These are phyloP conservation scores for Chromoteleia sp. DNA, from an alignment of 2,888 invertebrate genomes.

Conservation along the genomic window DNA sequence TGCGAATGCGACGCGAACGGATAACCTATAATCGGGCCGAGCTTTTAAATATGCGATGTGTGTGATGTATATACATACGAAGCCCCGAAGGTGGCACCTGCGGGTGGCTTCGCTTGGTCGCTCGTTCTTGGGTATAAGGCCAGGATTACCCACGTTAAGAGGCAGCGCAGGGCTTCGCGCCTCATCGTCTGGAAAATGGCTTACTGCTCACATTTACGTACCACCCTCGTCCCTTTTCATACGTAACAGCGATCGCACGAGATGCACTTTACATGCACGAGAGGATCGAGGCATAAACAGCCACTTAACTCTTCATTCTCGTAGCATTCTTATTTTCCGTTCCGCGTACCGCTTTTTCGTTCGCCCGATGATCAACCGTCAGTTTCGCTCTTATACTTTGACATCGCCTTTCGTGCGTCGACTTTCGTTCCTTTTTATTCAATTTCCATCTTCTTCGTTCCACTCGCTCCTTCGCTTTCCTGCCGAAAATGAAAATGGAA, in stretches of 20 bases:
- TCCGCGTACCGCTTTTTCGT: slow-evolving; percentile 53
- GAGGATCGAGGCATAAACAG: slow-evolving; percentile 76
- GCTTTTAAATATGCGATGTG: slow-evolving; percentile 72
- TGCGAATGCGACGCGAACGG: slow-evolving; percentile 72
- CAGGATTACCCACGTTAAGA: slow-evolving; percentile 83
- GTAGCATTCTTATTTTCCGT: slow-evolving; percentile 61
- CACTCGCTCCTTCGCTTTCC: neutral
- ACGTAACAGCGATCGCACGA: slow-evolving; percentile 65
- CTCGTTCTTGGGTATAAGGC: slow-evolving; percentile 75
- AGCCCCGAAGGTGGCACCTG: slow-evolving; percentile 81
- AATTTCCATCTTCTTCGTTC: neutral
- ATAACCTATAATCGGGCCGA: slow-evolving; percentile 72
- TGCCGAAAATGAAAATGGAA: slow-evolving; percentile 52
- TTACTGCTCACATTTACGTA: slow-evolving; percentile 84
- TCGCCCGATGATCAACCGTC: slow-evolving; percentile 43
- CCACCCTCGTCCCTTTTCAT: slow-evolving; percentile 72
- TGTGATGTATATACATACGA: slow-evolving; percentile 71
- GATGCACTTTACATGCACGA: slow-evolving; percentile 71
- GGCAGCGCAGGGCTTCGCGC: slow-evolving; percentile 83
- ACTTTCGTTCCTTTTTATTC: neutral
- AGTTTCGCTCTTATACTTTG: slow-evolving; percentile 58
- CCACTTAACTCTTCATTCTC: slow-evolving; percentile 76
- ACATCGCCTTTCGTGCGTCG: slow-evolving; percentile 36
- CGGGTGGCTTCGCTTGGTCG: slow-evolving; percentile 82
- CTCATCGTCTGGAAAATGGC: slow-evolving; percentile 85